These are phyloP conservation scores for Thrips palmi DNA, from an alignment of 1,140 invertebrate species.

Conservation along the genomic window DNA sequence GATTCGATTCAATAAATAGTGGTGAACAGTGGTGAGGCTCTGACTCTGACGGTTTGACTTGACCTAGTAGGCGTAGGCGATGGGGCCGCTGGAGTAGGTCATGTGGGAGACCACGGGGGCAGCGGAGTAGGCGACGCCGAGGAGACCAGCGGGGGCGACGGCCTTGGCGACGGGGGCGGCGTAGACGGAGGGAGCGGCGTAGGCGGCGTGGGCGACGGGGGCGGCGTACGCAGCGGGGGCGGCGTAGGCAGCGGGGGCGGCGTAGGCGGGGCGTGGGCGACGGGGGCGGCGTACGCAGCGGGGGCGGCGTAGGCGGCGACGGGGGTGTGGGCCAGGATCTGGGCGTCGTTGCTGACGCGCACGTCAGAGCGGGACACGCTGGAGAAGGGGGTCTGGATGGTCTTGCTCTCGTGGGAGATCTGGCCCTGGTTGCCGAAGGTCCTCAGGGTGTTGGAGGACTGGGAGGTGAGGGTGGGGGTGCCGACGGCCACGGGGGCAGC, in stretches of 20 bases:
- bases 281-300: too few relatives aligned
- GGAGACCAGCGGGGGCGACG: slow-evolving; percentile 22
- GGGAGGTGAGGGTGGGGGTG: slow-evolving; percentile 34
- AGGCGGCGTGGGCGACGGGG: too few relatives aligned
- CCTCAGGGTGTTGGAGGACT: slow-evolving; percentile 37
- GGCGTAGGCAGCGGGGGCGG: too few relatives aligned
- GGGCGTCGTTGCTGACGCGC: slow-evolving; percentile 29
- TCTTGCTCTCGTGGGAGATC: slow-evolving; percentile 36
- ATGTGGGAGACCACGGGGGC: slow-evolving; percentile 37
- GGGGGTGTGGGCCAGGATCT: slow-evolving; percentile 15
- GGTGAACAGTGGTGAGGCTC: too few relatives aligned
- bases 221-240: too few relatives aligned
- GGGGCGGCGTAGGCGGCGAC: slow-evolving; percentile 15
- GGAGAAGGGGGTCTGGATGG: slow-evolving; percentile 38
- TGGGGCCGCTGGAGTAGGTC: slow-evolving; percentile 28
- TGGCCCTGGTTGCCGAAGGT: slow-evolving; percentile 40
- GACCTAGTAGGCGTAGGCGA: too few relatives aligned
- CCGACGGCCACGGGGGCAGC: slow-evolving; percentile 19
- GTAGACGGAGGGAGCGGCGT: too few relatives aligned
- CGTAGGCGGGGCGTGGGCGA: slow-evolving; percentile 17
- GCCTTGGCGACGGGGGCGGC: too few relatives aligned
- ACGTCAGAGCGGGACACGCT: slow-evolving; percentile 36
- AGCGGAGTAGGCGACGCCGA: slow-evolving; percentile 20
- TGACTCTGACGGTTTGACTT: too few relatives aligned
- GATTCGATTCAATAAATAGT: too few relatives aligned